Evolutionary conservation across 2,888 invertebrate species (phyloP).

Genomic region (Drosophila paranaensis): DNA sequence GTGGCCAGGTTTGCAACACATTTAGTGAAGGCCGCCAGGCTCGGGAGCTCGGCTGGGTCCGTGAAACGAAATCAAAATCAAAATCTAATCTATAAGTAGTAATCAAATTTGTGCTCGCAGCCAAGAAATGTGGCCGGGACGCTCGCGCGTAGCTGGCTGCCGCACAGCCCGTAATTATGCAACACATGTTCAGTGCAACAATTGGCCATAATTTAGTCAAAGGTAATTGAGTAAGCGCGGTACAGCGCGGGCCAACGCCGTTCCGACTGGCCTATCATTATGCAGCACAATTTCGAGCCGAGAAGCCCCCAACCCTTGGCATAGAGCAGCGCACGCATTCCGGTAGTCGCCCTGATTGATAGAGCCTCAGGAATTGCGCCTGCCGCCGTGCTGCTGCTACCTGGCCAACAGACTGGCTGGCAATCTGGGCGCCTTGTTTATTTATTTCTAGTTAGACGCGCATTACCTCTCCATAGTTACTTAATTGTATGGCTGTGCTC

Average conservation of each 20-base stretch:
- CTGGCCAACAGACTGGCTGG: slow-evolving; percentile 20
- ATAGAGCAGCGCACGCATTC: slow-evolving; percentile 27
- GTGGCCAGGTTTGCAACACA: slow-evolving; percentile 76
- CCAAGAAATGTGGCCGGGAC: slow-evolving; percentile 41
- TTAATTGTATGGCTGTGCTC: slow-evolving; percentile 68
- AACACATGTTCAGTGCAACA: slow-evolving; percentile 77
- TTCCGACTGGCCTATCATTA: slow-evolving; percentile 63
- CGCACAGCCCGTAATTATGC: slow-evolving; percentile 74
- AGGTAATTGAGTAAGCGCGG: slow-evolving; percentile 74
- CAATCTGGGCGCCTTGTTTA: slow-evolving; percentile 70
- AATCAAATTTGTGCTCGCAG: slow-evolving; percentile 74
- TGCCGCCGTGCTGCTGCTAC: slow-evolving; percentile 27
- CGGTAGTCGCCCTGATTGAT: slow-evolving; percentile 43
- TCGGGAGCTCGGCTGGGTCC: slow-evolving; percentile 16
- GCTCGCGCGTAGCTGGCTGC: slow-evolving; percentile 42
- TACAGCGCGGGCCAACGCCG: slow-evolving; percentile 64
- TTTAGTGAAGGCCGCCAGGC: slow-evolving; percentile 60
- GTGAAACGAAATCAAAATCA: slow-evolving; percentile 38
- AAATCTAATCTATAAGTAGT: slow-evolving; percentile 75
- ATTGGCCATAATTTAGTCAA: slow-evolving; percentile 80
- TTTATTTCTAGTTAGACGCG: slow-evolving; percentile 75
- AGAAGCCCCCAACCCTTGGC: slow-evolving; percentile 19
- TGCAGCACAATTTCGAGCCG: slow-evolving; percentile 41
- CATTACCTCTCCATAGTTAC: slow-evolving; percentile 64
- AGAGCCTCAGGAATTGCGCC: slow-evolving; percentile 29